Evolutionary conservation across 2,113 vertebrate genomes (phyloP).

Genomic region (Rhinopithecus roxellana): DNA sequence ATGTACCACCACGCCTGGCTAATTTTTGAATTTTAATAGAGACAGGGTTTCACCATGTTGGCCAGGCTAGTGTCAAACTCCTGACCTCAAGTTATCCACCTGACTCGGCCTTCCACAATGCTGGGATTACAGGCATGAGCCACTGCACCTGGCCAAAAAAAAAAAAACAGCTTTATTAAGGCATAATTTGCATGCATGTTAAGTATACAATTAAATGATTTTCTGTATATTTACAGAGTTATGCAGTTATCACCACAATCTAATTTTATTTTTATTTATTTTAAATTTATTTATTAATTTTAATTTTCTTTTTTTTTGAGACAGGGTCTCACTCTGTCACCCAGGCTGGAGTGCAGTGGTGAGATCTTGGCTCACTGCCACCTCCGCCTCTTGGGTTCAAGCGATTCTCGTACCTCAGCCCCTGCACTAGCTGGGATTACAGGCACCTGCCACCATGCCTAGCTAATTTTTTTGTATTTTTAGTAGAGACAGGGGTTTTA

Average conservation of each 20-base stretch:
- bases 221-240: constrained; percentile 4
- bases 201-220: background rate
- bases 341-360: background rate
- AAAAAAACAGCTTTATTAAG: background rate
- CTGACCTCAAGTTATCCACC: no score
- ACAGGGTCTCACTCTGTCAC: background rate
- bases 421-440: background rate
- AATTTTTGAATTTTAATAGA: no score
- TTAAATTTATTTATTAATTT: no score
- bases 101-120: no score
- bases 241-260: background rate
- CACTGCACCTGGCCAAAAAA: background rate
- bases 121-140: no score
- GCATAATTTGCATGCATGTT: background rate
- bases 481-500: background rate
- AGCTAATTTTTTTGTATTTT: background rate
- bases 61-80: no score
- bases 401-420: background rate
- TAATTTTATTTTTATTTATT: constrained; percentile 49
- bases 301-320: background rate
- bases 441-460: background rate
- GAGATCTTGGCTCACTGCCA: background rate
- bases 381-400: background rate
- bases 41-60: no score
- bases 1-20: no score